phyloP scores from a whole-genome alignment of 2,888 invertebrate species.

The Deroplatys truncata region DNA sequence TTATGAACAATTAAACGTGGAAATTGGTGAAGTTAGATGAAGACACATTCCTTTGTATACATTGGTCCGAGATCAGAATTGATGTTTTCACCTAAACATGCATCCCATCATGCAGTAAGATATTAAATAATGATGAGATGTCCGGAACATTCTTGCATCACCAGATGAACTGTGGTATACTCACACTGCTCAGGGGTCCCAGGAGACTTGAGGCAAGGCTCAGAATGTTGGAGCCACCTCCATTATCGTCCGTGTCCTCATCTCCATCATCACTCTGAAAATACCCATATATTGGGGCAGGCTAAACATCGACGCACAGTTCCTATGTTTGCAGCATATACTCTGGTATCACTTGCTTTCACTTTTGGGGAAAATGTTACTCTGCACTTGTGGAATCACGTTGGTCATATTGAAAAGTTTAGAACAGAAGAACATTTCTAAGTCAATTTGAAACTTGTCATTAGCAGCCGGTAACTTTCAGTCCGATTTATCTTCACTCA shows the following conservation, averaged over 20 bases:
- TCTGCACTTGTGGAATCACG: no score
- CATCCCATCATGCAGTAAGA: background rate
- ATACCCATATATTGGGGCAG: background rate
- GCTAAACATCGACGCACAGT: background rate
- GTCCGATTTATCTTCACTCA: no score
- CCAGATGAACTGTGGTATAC: background rate
- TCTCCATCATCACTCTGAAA: background rate
- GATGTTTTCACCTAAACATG: background rate
- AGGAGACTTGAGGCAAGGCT: conserved; percentile 15
- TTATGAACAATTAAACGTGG: background rate
- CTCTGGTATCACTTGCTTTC: background rate
- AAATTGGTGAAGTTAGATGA: background rate
- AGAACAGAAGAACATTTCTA: no score
- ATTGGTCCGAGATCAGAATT: background rate
- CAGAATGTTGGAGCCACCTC: conserved; percentile 14
- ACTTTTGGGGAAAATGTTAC: no score
- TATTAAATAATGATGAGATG: background rate
- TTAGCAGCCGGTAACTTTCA: no score
- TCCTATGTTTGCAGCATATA: background rate
- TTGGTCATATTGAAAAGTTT: no score
- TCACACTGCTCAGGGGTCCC: background rate
- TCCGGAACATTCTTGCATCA: background rate
- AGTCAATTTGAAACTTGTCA: no score
- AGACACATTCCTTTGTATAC: background rate
- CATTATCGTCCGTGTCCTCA: background rate